Conservation (phyloP, 2,888 invertebrate genomes). For the Bedellia somnulentella region DNA sequence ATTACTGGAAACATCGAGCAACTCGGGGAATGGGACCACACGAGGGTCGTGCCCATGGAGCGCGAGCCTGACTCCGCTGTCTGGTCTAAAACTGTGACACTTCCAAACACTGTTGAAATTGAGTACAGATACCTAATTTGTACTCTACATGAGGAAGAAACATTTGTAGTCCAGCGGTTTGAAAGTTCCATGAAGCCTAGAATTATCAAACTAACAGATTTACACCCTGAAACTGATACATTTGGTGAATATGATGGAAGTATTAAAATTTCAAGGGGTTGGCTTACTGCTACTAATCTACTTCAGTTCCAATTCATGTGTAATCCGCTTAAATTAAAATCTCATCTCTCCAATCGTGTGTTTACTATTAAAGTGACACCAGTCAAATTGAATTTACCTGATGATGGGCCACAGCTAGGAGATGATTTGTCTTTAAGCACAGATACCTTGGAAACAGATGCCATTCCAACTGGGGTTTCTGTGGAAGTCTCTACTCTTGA, state of each 20-base stretch:
- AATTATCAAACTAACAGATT: conserved; percentile 45
- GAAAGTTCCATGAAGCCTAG: conserved; percentile 77
- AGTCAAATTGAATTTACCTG: conserved; percentile 66
- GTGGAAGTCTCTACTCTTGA: conserved; percentile 71
- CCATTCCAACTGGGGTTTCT: conserved; percentile 38
- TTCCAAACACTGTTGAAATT: conserved; percentile 69
- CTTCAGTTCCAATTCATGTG: conserved; percentile 83
- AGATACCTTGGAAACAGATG: conserved; percentile 56
- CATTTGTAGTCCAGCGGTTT: conserved; percentile 73
- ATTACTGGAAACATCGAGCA: conserved; percentile 69
- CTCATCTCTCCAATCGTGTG: conserved; percentile 66
- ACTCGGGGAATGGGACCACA: conserved; percentile 73
- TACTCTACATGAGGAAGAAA: conserved; percentile 58
- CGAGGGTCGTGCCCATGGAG: conserved; percentile 60
- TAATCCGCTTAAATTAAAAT: conserved; percentile 76
- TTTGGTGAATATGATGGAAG: conserved; percentile 68
- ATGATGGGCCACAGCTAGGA: conserved; percentile 17
- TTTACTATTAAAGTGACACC: conserved; percentile 77
- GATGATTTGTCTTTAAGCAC: conserved; percentile 67
- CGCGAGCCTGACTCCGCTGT: conserved; percentile 38
- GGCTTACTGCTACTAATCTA: conserved; percentile 82
- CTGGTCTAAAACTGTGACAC: conserved; percentile 66
- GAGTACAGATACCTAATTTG: conserved; percentile 79
- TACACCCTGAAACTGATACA: conserved; percentile 54
- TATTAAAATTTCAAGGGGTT: conserved; percentile 71